These are phyloP conservation scores for Glyphotaelius pellucidus DNA, from an alignment of 2,888 invertebrate species.

Conservation along the genomic window DNA sequence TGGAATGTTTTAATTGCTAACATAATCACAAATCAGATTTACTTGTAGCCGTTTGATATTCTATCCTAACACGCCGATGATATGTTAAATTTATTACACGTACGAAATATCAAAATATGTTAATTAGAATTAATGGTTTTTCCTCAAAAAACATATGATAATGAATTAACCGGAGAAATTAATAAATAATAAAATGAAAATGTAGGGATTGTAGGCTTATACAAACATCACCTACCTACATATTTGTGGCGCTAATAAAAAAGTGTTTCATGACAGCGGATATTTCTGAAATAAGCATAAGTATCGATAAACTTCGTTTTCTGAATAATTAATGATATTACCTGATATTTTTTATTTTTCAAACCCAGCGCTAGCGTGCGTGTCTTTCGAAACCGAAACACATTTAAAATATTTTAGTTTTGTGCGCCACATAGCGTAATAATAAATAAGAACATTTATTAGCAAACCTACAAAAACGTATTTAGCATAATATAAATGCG, in stretches of 20 bases:
- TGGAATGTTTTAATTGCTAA: background rate
- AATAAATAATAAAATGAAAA: slow-evolving; percentile 30
- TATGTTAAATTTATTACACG: background rate
- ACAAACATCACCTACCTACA: slow-evolving; percentile 3
- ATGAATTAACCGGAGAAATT: slow-evolving; percentile 15
- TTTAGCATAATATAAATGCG: slow-evolving; percentile 10
- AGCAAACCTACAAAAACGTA: background rate
- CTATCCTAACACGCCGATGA: background rate
- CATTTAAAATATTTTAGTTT: background rate
- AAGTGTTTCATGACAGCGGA: background rate
- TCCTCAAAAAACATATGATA: background rate
- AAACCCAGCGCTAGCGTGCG: background rate
- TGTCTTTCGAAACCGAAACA: background rate
- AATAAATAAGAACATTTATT: slow-evolving; percentile 19
- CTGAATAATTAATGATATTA: background rate
- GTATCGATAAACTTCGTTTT: background rate
- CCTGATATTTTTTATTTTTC: background rate
- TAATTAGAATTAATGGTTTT: background rate
- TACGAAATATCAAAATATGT: background rate
- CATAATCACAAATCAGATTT: background rate
- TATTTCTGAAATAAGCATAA: slow-evolving; percentile 4
- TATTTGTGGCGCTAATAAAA: background rate
- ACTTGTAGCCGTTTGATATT: background rate
- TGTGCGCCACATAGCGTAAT: background rate
- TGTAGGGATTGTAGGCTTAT: background rate